Evolutionary conservation across 2,888 invertebrate species (phyloP), one percentile per base, ranked within the genome.

Genomic region (Drosophila mulleri): DNA sequence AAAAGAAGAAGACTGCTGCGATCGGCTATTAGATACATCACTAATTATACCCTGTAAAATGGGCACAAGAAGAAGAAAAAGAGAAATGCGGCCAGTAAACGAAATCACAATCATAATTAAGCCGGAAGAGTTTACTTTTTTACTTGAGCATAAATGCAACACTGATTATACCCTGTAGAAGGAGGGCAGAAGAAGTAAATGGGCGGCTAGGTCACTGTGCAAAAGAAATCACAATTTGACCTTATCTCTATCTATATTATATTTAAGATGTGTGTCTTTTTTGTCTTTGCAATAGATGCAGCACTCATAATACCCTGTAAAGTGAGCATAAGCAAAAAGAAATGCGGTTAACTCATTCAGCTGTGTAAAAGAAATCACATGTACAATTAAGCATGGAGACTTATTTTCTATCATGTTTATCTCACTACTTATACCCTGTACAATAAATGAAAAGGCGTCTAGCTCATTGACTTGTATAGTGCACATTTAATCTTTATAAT

Each of bases 11-110:
- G 53, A 59, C 45, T 39, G 47, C 29, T 35, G 32, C n/a, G 52
- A 52, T 57, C 50, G 41, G 59, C 42, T 23, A 58, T 52, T 59
- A 59, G 65, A 70, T 66, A 73, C 73, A 69, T 58, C 64, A 61
- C 73, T 69, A 73, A 75, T 74, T 74, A 64, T 75, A 74, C 74
- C 74, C 74, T 73, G 61, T 67, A 50, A 50, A 50, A 18, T 50
- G 35, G 14, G 50, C 6, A 20, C 6, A 35, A 35, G 35, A 20
- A 8, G 20, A 5, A 16, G 8, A 16, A 8, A 50, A 32, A 50
- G 29, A 12, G 48, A 50, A 50, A 50, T 50, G 32, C 18, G 48
- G 20, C 18, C 3, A 14, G 14, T 50, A 35, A 50, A 35, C 14
- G 18, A 8, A 50, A 50, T 3, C 32, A 20, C 32, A 35, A 35